These are phyloP conservation scores for Myzus persicae DNA, from an alignment of 1,140 invertebrate genomes.

Conservation along the genomic window DNA sequence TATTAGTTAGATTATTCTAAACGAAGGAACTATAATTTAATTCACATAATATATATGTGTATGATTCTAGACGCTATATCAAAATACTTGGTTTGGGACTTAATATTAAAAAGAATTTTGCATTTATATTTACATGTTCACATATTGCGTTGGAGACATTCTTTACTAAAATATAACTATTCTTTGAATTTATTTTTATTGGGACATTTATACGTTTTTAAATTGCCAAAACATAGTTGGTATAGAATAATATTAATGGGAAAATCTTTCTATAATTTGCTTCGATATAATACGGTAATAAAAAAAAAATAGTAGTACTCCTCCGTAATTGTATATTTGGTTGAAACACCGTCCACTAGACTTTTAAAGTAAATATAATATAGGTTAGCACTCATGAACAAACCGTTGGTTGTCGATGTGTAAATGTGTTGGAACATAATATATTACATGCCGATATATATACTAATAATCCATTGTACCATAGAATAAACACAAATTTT, in stretches of 20 bases:
- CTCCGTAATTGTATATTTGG: not conserved
- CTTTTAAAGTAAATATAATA: too few relatives aligned
- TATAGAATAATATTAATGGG: not conserved
- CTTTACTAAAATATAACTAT: not conserved
- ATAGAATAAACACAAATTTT: too few relatives aligned
- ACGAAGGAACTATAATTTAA: not conserved
- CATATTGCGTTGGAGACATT: too few relatives aligned
- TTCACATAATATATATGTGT: not conserved
- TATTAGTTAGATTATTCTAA: not conserved
- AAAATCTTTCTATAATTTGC: not conserved
- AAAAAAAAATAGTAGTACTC: not conserved
- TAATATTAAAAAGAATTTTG: not conserved
- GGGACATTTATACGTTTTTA: not conserved
- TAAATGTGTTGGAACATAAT: too few relatives aligned
- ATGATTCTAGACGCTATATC: not conserved
- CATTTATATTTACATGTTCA: not conserved
- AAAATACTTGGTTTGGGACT: not conserved
- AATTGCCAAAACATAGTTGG: not conserved
- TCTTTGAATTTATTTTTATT: not conserved
- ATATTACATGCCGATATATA: too few relatives aligned
- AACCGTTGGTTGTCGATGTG: too few relatives aligned
- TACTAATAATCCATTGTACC: too few relatives aligned
- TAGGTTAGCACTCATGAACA: too few relatives aligned
- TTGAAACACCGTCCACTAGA: too few relatives aligned
- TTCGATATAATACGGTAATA: not conserved